Evolutionary conservation across 2,797 vertebrate genomes (phyloP).

Genomic region (Gymnothorax javanicus): DNA sequence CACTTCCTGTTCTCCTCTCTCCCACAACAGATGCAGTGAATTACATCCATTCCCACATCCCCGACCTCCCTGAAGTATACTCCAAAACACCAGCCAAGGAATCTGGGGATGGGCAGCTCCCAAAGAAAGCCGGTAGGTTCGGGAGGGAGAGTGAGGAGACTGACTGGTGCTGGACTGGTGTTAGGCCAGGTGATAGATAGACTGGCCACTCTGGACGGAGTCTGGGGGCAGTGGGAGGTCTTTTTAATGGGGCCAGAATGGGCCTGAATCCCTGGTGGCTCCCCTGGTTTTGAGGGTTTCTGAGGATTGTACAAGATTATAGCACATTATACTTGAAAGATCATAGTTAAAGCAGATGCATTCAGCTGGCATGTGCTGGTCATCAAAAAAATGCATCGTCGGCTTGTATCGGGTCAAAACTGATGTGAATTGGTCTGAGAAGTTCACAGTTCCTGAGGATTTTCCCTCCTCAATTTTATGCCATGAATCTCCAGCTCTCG

Average conservation of each 20-base stretch:
- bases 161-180: no score
- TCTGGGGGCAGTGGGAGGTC: no score
- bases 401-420: no score
- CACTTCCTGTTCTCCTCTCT: slow-evolving; percentile 47
- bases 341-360: neutral
- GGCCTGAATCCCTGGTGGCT: no score
- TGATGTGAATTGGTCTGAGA: no score
- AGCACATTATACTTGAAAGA: neutral
- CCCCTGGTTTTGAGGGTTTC: neutral
- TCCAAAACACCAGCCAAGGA: slow-evolving; percentile 65
- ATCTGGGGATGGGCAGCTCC: neutral
- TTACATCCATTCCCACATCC: slow-evolving; percentile 65
- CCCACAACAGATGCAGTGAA: slow-evolving; percentile 33
- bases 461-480: no score
- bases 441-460: no score
- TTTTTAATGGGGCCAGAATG: no score
- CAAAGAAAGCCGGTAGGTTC: neutral
- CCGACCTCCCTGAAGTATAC: slow-evolving; percentile 71
- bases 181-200: neutral
- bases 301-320: neutral
- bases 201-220: neutral
- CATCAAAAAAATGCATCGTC: neutral
- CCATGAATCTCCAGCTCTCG: no score
- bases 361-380: neutral
- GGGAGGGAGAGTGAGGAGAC: neutral